phyloP scores from a whole-genome alignment of 1,140 invertebrate species.

The Drosophila lowei region DNA sequence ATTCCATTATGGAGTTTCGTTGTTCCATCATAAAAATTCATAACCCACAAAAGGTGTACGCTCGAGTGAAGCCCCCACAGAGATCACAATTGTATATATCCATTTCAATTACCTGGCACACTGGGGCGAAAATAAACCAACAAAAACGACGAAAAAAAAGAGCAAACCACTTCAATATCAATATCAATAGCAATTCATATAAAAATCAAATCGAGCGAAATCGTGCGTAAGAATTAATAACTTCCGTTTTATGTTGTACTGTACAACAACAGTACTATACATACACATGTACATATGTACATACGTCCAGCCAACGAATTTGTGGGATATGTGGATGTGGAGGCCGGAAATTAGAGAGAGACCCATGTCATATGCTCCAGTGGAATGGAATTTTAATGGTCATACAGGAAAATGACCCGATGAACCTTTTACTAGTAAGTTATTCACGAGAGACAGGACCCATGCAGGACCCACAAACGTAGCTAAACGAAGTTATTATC shows the following conservation, averaged over 20 bases:
- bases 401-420: neutral
- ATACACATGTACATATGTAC: too few species aligned
- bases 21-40: constrained; percentile 66
- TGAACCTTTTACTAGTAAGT: neutral
- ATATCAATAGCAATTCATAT: constrained; percentile 57
- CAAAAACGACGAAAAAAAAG: constrained; percentile 15
- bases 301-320: neutral
- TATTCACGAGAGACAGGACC: constrained; percentile 12
- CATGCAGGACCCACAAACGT: neutral
- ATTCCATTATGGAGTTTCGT: constrained; percentile 61
- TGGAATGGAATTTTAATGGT: constrained; percentile 18
- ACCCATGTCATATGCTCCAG: neutral
- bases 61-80: constrained; percentile 30
- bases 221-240: constrained; percentile 77
- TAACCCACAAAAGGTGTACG: constrained; percentile 56
- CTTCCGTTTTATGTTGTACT: constrained; percentile 56
- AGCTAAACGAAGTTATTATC: constrained; percentile 13
- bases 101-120: constrained; percentile 66
- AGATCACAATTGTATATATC: constrained; percentile 33
- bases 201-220: constrained; percentile 78
- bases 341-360: constrained; percentile 40
- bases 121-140: constrained; percentile 5
- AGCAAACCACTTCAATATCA: constrained; percentile 30
- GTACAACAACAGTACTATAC: too few species aligned
- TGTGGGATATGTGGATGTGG: neutral